phyloP scores from a whole-genome alignment of 2,888 invertebrate genomes.

The Loripinus fragilis region DNA sequence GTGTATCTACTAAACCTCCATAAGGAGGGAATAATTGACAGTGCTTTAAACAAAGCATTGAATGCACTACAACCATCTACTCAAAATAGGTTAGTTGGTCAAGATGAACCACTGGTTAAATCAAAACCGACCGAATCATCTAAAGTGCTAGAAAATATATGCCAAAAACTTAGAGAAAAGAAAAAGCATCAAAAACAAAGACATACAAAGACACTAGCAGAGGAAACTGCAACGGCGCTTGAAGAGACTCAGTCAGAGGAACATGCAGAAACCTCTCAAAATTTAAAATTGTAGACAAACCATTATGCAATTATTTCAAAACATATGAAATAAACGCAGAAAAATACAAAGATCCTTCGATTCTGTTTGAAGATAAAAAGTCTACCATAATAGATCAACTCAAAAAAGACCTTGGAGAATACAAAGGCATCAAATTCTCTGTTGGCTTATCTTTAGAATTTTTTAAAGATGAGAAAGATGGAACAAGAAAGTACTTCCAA shows the following conservation, averaged over 20 bases:
- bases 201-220: no score
- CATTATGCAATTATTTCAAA: no score
- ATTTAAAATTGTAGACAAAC: slow-evolving; percentile 11
- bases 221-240: no score
- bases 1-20: not conserved
- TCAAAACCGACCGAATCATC: no score
- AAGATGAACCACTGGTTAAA: no score
- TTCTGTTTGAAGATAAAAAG: slow-evolving; percentile 35
- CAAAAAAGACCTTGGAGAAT: slow-evolving; percentile 3
- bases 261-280: no score
- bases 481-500: not conserved
- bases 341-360: slow-evolving; percentile 34
- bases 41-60: slow-evolving; percentile 3
- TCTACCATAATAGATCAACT: slow-evolving; percentile 19
- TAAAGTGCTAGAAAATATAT: not conserved
- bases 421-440: slow-evolving; percentile 18
- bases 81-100: no score
- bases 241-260: slow-evolving; percentile 33
- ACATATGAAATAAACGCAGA: no score
- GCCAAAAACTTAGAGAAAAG: no score
- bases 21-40: not conserved
- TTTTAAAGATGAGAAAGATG: not conserved
- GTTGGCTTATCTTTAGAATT: not conserved
- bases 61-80: not conserved
- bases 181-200: not conserved